Conservation (phyloP, 2,888 invertebrate genomes). For the Tiliacea citrago region DNA sequence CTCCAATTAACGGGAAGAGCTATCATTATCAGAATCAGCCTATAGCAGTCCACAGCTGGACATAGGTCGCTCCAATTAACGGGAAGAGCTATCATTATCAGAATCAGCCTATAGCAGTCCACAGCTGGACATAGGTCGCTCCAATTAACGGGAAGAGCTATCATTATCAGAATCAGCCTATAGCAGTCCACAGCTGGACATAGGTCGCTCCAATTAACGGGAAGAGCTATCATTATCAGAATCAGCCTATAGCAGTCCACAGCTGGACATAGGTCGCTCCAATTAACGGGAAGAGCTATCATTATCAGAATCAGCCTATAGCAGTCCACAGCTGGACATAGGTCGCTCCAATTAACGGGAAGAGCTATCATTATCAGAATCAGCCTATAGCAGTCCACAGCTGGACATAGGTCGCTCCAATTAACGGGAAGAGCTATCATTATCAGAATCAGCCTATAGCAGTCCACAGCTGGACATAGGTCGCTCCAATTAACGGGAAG, state of each 20-base stretch:
- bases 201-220: neutral
- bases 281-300: neutral
- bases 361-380: neutral
- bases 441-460: neutral
- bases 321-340: neutral
- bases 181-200: neutral
- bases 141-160: neutral
- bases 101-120: neutral
- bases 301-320: neutral
- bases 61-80: neutral
- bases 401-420: no score
- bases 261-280: neutral
- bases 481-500: neutral
- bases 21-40: neutral
- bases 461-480: neutral
- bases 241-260: neutral
- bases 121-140: neutral
- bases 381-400: neutral
- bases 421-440: neutral
- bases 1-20: neutral
- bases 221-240: neutral
- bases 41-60: neutral
- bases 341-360: neutral
- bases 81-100: neutral
- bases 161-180: neutral